These are phyloP conservation scores for Cryptops parisi DNA, from an alignment of 2,888 invertebrate species.

Conservation along the genomic window DNA sequence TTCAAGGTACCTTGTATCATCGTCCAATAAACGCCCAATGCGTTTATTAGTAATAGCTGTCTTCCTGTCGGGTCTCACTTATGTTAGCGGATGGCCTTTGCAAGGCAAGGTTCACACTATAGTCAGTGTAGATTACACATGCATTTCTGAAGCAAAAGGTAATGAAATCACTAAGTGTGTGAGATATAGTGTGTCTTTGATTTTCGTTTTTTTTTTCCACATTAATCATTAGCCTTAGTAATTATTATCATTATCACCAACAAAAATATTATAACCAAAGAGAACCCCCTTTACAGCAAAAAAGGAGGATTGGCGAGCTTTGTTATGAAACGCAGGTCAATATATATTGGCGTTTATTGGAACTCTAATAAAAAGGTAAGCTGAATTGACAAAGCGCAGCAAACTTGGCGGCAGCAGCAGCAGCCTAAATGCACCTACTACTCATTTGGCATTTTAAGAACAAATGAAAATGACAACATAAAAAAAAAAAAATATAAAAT, in stretches of 20 bases:
- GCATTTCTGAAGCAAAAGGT: constrained; percentile 14
- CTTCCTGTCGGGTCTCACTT: constrained; percentile 11
- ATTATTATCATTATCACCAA: not conserved
- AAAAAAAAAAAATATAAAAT: too few relatives aligned
- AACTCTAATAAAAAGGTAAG: too few relatives aligned
- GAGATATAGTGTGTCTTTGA: not conserved
- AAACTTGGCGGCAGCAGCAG: too few relatives aligned
- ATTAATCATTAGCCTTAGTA: not conserved
- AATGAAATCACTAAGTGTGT: constrained; percentile 3
- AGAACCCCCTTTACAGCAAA: too few relatives aligned
- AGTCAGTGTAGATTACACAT: constrained; percentile 14
- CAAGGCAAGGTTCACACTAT: constrained; percentile 8
- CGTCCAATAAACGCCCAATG: constrained; percentile 12
- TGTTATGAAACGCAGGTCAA: too few relatives aligned
- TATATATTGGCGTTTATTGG: too few relatives aligned
- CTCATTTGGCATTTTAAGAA: too few relatives aligned
- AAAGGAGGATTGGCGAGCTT: too few relatives aligned
- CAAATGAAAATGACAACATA: too few relatives aligned
- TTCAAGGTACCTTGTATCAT: constrained; percentile 1
- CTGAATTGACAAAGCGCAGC: too few relatives aligned
- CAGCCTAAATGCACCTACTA: too few relatives aligned
- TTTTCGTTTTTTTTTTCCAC: not conserved
- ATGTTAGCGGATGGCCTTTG: constrained; percentile 8
- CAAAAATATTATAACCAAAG: not conserved
- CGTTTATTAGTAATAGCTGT: constrained; percentile 13